Evolutionary conservation across 2,888 invertebrate species (phyloP).

Genomic region (Diaperis boleti): DNA sequence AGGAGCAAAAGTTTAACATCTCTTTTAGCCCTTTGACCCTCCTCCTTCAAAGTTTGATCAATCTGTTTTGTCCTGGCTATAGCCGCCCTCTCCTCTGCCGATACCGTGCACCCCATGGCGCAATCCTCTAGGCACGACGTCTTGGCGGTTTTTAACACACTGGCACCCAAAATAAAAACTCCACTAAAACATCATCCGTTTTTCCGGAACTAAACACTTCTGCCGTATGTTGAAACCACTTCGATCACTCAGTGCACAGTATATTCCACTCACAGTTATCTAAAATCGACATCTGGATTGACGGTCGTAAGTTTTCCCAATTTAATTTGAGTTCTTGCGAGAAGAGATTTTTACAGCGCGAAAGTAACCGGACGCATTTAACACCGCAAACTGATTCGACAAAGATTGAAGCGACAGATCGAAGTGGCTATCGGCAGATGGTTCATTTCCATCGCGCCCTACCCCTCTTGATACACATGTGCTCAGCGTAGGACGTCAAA

Average conservation of each 20-base stretch:
- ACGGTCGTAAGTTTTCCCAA: not conserved
- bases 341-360: slow-evolving; percentile 3
- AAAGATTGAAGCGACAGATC: slow-evolving; percentile 45
- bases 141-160: slow-evolving; percentile 51
- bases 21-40: slow-evolving; percentile 97
- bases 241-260: slow-evolving; percentile 18
- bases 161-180: slow-evolving; percentile 23
- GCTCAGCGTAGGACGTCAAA: slow-evolving; percentile 68
- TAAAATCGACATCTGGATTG: slow-evolving; percentile 12
- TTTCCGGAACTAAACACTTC: not conserved
- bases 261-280: slow-evolving; percentile 8
- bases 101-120: slow-evolving; percentile 98
- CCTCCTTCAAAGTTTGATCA: slow-evolving; percentile 98
- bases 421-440: slow-evolving; percentile 54
- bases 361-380: slow-evolving; percentile 10
- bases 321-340: not conserved
- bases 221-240: slow-evolving; percentile 6
- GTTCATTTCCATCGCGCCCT: slow-evolving; percentile 53
- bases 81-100: slow-evolving; percentile 99
- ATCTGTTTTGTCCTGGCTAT: slow-evolving; percentile 97
- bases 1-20: slow-evolving; percentile 98
- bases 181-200: not conserved
- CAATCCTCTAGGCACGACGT: slow-evolving; percentile 62
- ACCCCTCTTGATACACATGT: slow-evolving; percentile 49
- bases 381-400: slow-evolving; percentile 27